Conservation (phyloP, 2,888 invertebrate genomes). For the Formica aserva region DNA sequence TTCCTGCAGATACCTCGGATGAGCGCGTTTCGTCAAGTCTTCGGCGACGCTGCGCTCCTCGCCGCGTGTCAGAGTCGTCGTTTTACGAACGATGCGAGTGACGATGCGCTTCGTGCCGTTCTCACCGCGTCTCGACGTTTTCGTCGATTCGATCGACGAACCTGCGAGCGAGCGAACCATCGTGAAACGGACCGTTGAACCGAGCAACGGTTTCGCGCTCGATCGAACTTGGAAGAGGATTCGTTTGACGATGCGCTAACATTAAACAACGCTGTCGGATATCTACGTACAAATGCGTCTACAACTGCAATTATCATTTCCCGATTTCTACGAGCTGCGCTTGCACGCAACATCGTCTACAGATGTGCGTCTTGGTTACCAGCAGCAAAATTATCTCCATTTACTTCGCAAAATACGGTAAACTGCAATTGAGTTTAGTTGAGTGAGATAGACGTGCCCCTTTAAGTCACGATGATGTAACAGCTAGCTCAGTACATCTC, state of each 20-base stretch:
- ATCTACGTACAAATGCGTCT: background rate
- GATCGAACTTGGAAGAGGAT: conserved; percentile 42
- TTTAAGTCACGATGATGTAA: conserved; percentile 37
- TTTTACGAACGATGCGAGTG: conserved; percentile 94
- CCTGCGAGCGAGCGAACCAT: conserved; percentile 71
- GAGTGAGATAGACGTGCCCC: conserved; percentile 11
- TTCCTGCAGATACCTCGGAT: conserved; percentile 87
- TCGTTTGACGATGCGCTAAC: conserved; percentile 3
- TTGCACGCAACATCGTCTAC: background rate
- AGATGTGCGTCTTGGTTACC: background rate
- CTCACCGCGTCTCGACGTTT: conserved; percentile 92
- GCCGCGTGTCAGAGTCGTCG: conserved; percentile 94
- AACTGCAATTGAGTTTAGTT: conserved; percentile 21
- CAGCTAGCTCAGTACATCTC: conserved; percentile 43
- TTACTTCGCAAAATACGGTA: conserved; percentile 29
- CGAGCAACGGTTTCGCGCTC: conserved; percentile 13
- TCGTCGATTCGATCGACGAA: conserved; percentile 93
- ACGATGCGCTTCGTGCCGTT: conserved; percentile 94
- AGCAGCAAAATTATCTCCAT: conserved; percentile 2
- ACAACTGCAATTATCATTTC: background rate
- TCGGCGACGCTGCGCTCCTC: conserved; percentile 93
- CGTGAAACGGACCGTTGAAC: conserved; percentile 8
- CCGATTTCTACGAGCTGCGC: background rate
- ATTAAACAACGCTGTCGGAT: background rate
- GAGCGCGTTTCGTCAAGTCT: conserved; percentile 89